phyloP scores from a whole-genome alignment of 2,888 invertebrate genomes.

The Dasysyrphus tricinctus region DNA sequence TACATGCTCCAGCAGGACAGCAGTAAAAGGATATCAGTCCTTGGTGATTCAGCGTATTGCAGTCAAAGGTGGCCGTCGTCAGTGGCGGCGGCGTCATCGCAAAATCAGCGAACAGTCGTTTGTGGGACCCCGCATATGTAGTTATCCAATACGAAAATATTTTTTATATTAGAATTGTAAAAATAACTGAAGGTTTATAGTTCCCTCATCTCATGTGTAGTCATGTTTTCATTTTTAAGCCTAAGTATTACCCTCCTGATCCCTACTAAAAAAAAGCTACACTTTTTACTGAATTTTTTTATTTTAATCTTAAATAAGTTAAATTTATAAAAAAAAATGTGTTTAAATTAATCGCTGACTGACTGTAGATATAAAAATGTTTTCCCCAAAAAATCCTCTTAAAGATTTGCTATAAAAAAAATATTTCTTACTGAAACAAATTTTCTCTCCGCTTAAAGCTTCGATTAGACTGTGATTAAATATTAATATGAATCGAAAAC shows the following conservation, averaged over 20 bases:
- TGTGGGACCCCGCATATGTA: constrained; percentile 84
- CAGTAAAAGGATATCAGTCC: constrained; percentile 82
- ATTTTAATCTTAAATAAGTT: constrained; percentile 73
- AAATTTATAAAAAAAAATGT: constrained; percentile 51
- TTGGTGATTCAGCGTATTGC: constrained; percentile 83
- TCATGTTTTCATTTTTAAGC: constrained; percentile 73
- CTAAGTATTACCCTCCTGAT: constrained; percentile 53
- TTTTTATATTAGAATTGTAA: constrained; percentile 57
- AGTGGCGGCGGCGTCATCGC: constrained; percentile 78
- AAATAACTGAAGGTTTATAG: constrained; percentile 74
- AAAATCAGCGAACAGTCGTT: constrained; percentile 80
- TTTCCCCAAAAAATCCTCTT: neutral
- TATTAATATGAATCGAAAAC: neutral
- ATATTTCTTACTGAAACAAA: constrained; percentile 3
- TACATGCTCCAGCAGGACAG: constrained; percentile 76
- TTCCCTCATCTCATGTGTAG: constrained; percentile 75
- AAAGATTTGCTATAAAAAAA: constrained; percentile 4
- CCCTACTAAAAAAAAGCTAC: constrained; percentile 10
- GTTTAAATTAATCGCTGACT: constrained; percentile 62
- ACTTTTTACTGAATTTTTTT: constrained; percentile 54
- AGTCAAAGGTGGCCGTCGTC: constrained; percentile 83
- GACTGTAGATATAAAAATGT: constrained; percentile 58
- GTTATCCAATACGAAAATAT: constrained; percentile 76
- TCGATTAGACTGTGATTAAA: constrained; percentile 20
- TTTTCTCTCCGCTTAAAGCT: neutral